Evolutionary conservation across 2,888 invertebrate genomes (phyloP).

Genomic region (Polyploca ridens): DNA sequence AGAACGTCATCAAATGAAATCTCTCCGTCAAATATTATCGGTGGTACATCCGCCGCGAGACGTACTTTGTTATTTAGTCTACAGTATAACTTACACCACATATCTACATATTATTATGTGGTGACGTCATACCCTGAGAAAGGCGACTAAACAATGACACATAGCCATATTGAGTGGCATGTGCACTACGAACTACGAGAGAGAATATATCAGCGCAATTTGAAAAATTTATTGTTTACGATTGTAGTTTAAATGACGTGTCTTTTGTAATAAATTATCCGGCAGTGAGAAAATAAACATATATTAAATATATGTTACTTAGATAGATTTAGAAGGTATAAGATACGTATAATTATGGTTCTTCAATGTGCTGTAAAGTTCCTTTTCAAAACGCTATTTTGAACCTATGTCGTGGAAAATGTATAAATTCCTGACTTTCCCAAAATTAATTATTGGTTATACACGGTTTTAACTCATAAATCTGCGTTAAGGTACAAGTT

Average conservation of each 20-base stretch:
- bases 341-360: too few species aligned
- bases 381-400: too few species aligned
- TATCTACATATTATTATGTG: background rate
- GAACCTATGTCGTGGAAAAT: too few species aligned
- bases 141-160: constrained; percentile 50
- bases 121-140: constrained; percentile 1
- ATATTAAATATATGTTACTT: too few species aligned
- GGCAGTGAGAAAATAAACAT: too few species aligned
- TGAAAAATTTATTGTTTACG: constrained; percentile 5
- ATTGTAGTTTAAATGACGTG: background rate
- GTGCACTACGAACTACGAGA: constrained; percentile 7
- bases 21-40: constrained; percentile 18
- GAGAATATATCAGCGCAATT: constrained; percentile 29
- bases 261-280: background rate
- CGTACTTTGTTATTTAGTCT: constrained; percentile 16
- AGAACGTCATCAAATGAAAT: constrained; percentile 3
- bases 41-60: constrained; percentile 18
- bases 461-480: too few species aligned
- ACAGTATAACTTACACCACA: constrained; percentile 14
- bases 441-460: too few species aligned
- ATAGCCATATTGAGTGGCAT: constrained; percentile 20
- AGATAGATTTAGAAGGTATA: too few species aligned
- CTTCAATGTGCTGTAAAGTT: too few species aligned
- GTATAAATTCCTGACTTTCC: too few species aligned
- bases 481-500: too few species aligned